Evolutionary conservation across 1,140 invertebrate species (phyloP), one percentile per base, ranked within the genome.

Genomic region (Lepidurus couesii): DNA sequence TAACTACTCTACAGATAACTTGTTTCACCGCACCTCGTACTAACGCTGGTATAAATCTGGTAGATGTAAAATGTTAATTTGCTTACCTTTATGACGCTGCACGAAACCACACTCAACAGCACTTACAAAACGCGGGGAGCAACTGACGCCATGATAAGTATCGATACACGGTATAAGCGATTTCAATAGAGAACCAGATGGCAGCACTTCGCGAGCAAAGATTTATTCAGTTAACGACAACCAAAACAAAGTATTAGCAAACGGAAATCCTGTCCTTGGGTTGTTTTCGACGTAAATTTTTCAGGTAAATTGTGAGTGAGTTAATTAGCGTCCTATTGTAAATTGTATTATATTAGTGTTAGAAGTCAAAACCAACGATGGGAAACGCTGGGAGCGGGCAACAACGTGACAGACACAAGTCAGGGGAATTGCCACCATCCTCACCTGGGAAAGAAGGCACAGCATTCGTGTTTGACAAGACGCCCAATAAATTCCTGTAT

Each of bases 401-500:
- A 9, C 47, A 45, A 45, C 86, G 90, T 81, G 90, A 91, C 81
- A 88, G 91, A 82, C 89, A 90, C 79, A 89, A 89, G 82, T 88
- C 88, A 75, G 85, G 86, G 45, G 89, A 89, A 78, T 83, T 84
- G 76, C 86, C 88, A 24, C 91, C 91, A 10, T 88, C 90, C 24
- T 92, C 91, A 0, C 91, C 91, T 47, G 86, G 86, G 34, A 92
- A 91, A 82, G 92, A 94, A 82, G 92, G 91, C 75, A 92, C 93
- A 85, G 93, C 92, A 73, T 95, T 95, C 86, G 88, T 90, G 45
- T 95, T 95, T 85, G 93, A 94, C 83, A 94, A 93, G 84, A 92
- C 91, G 84, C 86, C 88, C n/a, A 89, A 89, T 78, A 90, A 89
- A 82, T 82, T 90, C 47, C 84, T 88, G 34, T 87, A 87, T 83